These are phyloP conservation scores for Hippopotamyrus pictus DNA, from an alignment of 2,797 vertebrate species.

Conservation along the genomic window DNA sequence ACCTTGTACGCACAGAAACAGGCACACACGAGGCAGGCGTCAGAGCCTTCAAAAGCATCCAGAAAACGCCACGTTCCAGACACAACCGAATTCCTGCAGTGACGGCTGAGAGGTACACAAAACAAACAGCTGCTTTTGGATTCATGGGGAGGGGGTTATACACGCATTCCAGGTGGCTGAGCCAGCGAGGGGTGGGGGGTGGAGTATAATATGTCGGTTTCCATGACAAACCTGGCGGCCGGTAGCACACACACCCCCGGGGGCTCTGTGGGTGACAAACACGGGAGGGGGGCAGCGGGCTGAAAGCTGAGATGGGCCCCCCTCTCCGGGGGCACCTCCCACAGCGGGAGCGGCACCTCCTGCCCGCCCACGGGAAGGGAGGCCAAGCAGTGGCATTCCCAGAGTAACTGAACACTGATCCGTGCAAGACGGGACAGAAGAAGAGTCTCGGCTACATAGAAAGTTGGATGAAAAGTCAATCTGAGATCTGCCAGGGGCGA, in stretches of 20 bases:
- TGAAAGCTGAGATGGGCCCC: not conserved
- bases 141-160: not conserved
- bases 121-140: conserved; percentile 12
- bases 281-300: not conserved
- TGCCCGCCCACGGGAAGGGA: not conserved
- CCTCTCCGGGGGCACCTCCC: not conserved
- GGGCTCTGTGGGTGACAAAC: not conserved
- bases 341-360: not conserved
- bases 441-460: not conserved
- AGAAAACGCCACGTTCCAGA: not conserved
- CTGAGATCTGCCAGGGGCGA: not conserved
- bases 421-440: not conserved
- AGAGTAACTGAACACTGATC: conserved; percentile 1
- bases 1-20: not conserved
- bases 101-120: not conserved
- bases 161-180: not conserved
- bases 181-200: not conserved
- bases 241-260: not conserved
- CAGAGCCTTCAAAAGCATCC: not conserved
- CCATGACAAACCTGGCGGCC: not conserved
- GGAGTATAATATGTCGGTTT: not conserved
- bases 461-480: not conserved
- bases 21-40: not conserved
- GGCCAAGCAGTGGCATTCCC: not conserved
- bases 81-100: conserved; percentile 1